A percentile compares a stretch with the other conserved stretches of the same genome.
phyloP scores from a whole-genome alignment of 2,888 invertebrate species.

The Dasysyrphus tricinctus region DNA sequence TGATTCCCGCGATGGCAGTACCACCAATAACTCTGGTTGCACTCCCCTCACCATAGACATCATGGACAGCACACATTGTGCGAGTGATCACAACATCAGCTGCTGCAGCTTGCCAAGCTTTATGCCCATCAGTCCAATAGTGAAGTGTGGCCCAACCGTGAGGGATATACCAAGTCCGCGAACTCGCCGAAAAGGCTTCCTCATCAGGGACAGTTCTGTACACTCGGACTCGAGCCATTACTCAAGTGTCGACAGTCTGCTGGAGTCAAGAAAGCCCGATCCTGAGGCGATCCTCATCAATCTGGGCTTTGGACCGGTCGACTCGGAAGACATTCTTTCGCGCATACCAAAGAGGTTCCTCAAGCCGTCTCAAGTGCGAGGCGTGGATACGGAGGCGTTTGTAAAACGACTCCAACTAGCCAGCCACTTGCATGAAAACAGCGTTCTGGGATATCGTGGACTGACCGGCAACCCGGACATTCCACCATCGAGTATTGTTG shows the following conservation, averaged over 20 bases:
- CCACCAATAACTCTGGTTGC: slow-evolving; percentile 50
- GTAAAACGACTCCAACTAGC: slow-evolving; percentile 90
- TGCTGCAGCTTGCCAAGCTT: slow-evolving; percentile 72
- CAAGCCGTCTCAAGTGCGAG: slow-evolving; percentile 90
- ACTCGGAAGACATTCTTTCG: slow-evolving; percentile 87
- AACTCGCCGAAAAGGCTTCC: slow-evolving; percentile 74
- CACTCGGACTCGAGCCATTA: slow-evolving; percentile 86
- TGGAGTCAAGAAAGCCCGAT: slow-evolving; percentile 93
- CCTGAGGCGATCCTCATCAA: slow-evolving; percentile 94
- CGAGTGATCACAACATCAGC: slow-evolving; percentile 61
- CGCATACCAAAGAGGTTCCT: slow-evolving; percentile 93
- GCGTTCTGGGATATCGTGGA: slow-evolving; percentile 90
- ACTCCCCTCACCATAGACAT: slow-evolving; percentile 65
- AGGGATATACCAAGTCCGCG: slow-evolving; percentile 63
- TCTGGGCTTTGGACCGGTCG: slow-evolving; percentile 91
- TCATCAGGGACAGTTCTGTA: slow-evolving; percentile 81
- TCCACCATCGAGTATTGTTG: slow-evolving; percentile 91
- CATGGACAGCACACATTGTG: slow-evolving; percentile 65
- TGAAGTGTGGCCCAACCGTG: slow-evolving; percentile 37
- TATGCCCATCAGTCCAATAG: slow-evolving; percentile 74
- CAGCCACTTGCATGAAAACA: slow-evolving; percentile 89
- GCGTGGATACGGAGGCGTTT: slow-evolving; percentile 90
- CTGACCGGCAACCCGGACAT: slow-evolving; percentile 91
- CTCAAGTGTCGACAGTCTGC: slow-evolving; percentile 91
- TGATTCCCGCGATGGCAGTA: slow-evolving; percentile 60